These are phyloP conservation scores for Acrobasis repandana DNA, from an alignment of 2,888 invertebrate species.

Conservation along the genomic window DNA sequence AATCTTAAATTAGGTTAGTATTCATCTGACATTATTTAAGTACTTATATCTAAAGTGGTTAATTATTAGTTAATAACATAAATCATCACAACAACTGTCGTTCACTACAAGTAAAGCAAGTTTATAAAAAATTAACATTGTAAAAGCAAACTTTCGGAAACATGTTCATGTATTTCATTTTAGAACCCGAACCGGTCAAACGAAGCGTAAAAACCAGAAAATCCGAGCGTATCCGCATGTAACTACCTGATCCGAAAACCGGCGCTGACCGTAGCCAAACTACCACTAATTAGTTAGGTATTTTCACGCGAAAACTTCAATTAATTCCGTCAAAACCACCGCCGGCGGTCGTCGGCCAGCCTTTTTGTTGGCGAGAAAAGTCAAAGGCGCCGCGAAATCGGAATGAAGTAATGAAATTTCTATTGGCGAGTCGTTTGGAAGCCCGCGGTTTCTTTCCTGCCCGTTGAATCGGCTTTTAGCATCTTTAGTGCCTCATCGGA, in stretches of 20 bases:
- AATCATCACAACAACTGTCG: too few relatives aligned
- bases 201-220: conserved; percentile 39
- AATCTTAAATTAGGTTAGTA: too few relatives aligned
- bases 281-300: conserved; percentile 66
- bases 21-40: too few relatives aligned
- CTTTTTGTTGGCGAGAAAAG: conserved; percentile 51
- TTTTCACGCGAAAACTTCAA: conserved; percentile 70
- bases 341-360: conserved; percentile 38
- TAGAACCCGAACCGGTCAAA: conserved; percentile 12
- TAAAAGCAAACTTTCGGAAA: not conserved
- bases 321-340: conserved; percentile 66
- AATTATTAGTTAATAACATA: too few relatives aligned
- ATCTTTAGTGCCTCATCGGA: not conserved
- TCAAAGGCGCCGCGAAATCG: conserved; percentile 56
- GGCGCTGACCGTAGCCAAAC: conserved; percentile 40
- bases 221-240: conserved; percentile 35
- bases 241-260: conserved; percentile 37
- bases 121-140: conserved; percentile 1
- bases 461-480: conserved; percentile 36
- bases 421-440: conserved; percentile 48
- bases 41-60: too few relatives aligned
- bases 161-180: not conserved
- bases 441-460: conserved; percentile 42
- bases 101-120: too few relatives aligned
- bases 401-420: conserved; percentile 60